Percentiles rank a stretch among this genome's conserved stretches.
phyloP scores from a whole-genome alignment of 2,113 vertebrate species.

The Oxyura jamaicensis region DNA sequence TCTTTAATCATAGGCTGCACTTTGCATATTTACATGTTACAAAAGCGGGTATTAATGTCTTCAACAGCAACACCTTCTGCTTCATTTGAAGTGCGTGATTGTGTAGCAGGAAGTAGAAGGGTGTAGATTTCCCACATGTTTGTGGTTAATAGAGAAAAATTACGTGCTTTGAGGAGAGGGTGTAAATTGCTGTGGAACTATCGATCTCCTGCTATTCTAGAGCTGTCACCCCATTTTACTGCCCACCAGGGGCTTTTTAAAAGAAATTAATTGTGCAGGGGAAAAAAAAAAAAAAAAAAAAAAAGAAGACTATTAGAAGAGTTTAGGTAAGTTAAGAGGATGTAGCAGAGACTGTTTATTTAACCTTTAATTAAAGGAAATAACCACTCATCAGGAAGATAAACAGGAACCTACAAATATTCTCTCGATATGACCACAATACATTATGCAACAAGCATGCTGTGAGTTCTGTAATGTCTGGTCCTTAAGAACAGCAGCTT shows the following conservation, averaged over 20 bases:
- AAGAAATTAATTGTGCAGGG: background rate
- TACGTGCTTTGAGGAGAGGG: background rate
- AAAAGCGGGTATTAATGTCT: background rate
- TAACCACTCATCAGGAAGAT: background rate
- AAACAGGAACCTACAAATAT: background rate
- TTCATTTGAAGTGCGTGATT: background rate
- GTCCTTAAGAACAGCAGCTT: background rate
- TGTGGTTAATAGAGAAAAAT: background rate
- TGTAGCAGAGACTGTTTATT: background rate
- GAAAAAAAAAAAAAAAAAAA: background rate
- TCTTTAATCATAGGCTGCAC: background rate
- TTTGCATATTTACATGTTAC: background rate
- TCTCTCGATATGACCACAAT: background rate
- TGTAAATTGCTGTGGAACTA: background rate
- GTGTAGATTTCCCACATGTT: background rate
- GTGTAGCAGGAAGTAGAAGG: background rate
- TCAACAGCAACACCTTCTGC: background rate
- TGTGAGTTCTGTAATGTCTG: accelerated
- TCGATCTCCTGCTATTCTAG: background rate
- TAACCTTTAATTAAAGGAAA: background rate
- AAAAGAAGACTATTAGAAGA: background rate
- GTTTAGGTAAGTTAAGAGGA: background rate
- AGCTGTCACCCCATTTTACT: background rate
- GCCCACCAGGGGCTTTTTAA: background rate
- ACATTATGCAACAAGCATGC: background rate